Evolutionary conservation across 2,113 vertebrate species (phyloP), one percentile per base, ranked within the genome.

Genomic region (Neoarius graeffei): DNA sequence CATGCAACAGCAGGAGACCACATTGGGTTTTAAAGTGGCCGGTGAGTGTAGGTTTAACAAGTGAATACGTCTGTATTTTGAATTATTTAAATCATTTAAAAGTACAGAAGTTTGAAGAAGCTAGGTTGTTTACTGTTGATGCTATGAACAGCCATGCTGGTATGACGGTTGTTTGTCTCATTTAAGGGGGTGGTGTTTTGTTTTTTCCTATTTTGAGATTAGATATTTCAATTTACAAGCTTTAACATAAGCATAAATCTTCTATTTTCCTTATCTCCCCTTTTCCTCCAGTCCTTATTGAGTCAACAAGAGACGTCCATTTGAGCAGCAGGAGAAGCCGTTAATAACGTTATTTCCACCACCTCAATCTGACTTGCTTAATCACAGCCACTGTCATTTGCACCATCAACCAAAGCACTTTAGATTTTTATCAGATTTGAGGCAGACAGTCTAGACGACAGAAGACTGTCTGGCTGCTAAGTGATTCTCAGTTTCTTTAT

Each of bases 361-460:
- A 56, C 71, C 57, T 30, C 71, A 56, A 52, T 76, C 59, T 81
- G 64, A 81, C 10, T 64, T 48, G 48, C 59, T 87, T 76, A 83
- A 83, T 77, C 84, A 60, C 81, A 84, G 20, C 73, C 27, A 17
- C 42, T 77, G 20, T 67, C 13, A 67, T 84, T 88, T 79, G 48
- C 23, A 67, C 74, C 15, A 66, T 84, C 73, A 84, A 82, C 60
- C 82, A 56, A 86, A 71, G 79, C 62, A 67, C 82, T 88, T 84
- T 77, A 88, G 86, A 88, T 88, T 64, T 64, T 88, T 50, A 84
- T 84, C 87, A 79, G 81, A 84, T 88, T 84, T 88, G 81, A 76
- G 59, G 69, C 81, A 84, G 73, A 56, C 71, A 20, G 42, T 83
- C 56, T 35, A 88, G 17, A 42, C 62, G 87, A 91, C 69, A 86